Evolutionary conservation across 2,888 invertebrate genomes (phyloP).

Genomic region (Dicranocentrus wangi): DNA sequence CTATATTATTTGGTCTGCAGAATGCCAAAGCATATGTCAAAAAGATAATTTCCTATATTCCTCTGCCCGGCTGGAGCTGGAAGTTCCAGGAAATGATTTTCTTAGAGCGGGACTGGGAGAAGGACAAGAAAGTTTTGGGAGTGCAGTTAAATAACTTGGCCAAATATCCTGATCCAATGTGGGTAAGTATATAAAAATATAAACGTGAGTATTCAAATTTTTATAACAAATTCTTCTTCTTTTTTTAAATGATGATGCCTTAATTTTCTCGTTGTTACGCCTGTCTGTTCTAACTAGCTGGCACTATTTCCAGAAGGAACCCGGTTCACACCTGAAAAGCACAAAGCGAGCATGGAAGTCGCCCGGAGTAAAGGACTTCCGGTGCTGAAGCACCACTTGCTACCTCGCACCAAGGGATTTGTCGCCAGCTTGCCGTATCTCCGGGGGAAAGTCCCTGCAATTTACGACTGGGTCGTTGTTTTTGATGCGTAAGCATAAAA

Average conservation of each 20-base stretch:
- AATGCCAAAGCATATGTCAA: conserved; percentile 97
- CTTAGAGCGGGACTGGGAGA: conserved; percentile 91
- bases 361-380: conserved; percentile 90
- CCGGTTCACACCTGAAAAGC: conserved; percentile 89
- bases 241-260: no score
- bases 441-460: conserved; percentile 82
- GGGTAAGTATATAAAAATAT: no score
- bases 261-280: no score
- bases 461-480: conserved; percentile 83
- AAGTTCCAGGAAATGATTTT: conserved; percentile 96
- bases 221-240: no score
- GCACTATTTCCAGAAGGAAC: conserved; percentile 95
- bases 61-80: conserved; percentile 95
- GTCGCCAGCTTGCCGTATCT: conserved; percentile 88
- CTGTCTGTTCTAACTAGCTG: conserved; percentile 87
- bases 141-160: conserved; percentile 86
- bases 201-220: no score
- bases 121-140: conserved; percentile 89
- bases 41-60: conserved; percentile 90
- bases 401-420: conserved; percentile 96
- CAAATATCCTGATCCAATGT: conserved; percentile 92
- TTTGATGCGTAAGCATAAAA: conserved; percentile 73
- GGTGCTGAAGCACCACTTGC: conserved; percentile 88
- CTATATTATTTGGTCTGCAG: no score
- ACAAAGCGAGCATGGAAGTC: conserved; percentile 89